These are phyloP conservation scores for Rhinatrema bivittatum DNA, from an alignment of 2,797 vertebrate genomes.

Conservation along the genomic window DNA sequence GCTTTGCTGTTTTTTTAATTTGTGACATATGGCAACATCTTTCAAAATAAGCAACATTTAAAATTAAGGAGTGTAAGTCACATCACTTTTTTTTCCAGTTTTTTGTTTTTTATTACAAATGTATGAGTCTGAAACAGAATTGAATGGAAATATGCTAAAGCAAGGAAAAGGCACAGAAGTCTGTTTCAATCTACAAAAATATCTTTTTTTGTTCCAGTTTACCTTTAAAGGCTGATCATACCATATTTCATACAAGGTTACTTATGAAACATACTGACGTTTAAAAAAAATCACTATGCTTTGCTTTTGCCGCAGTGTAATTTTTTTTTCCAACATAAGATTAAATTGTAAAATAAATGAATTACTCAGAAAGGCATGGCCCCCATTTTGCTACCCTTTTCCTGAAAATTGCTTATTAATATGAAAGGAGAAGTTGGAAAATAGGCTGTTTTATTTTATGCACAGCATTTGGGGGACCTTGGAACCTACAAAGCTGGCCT, in stretches of 20 bases:
- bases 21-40: too few species aligned
- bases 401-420: conserved; percentile 80
- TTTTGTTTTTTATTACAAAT: conserved; percentile 12
- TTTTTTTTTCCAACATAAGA: conserved; percentile 71
- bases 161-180: conserved; percentile 15
- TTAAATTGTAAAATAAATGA: conserved; percentile 94
- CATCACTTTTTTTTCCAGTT: too few species aligned
- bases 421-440: conserved; percentile 70
- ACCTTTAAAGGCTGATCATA: conserved; percentile 38
- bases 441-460: conserved; percentile 57
- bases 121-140: conserved; percentile 13
- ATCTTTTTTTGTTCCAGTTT: conserved; percentile 35
- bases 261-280: conserved; percentile 68
- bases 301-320: conserved; percentile 50
- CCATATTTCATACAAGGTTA: conserved; percentile 62
- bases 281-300: conserved; percentile 84
- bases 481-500: conserved; percentile 30
- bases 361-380: conserved; percentile 78
- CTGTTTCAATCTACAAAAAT: conserved; percentile 22
- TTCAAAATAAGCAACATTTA: too few species aligned
- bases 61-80: too few species aligned
- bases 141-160: conserved; percentile 12
- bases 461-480: conserved; percentile 40
- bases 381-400: conserved; percentile 68
- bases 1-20: too few species aligned